phyloP scores from a whole-genome alignment of 2,113 vertebrate species.

The Coturnix japonica region DNA sequence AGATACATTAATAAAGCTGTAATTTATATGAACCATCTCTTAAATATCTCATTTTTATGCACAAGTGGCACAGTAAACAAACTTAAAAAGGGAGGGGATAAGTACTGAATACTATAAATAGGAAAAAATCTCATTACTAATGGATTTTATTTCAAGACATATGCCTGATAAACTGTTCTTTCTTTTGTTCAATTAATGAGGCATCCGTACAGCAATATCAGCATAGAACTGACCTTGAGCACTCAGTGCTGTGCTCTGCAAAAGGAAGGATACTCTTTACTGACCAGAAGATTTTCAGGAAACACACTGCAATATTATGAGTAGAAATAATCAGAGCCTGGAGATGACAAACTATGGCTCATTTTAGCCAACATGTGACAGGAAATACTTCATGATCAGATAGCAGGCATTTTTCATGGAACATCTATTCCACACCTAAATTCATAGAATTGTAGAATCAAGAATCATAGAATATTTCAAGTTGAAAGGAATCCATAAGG shows the following conservation, averaged over 20 bases:
- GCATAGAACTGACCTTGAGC: neutral
- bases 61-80: neutral
- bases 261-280: neutral
- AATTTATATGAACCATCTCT: neutral
- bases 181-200: neutral
- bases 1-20: neutral
- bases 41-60: neutral
- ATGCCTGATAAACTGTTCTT: neutral
- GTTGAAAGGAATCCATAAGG: too few species aligned
- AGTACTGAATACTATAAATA: neutral
- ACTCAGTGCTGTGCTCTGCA: neutral
- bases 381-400: neutral
- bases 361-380: neutral
- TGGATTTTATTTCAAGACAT: neutral
- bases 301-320: neutral
- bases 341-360: neutral
- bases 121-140: neutral
- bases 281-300: neutral
- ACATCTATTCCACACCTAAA: neutral
- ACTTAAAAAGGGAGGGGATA: neutral
- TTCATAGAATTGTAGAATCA: neutral
- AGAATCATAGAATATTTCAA: too few species aligned
- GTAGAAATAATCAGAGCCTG: neutral
- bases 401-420: neutral
- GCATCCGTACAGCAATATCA: neutral